Conservation (phyloP, 2,888 invertebrate species). For the Philaethria dido region DNA sequence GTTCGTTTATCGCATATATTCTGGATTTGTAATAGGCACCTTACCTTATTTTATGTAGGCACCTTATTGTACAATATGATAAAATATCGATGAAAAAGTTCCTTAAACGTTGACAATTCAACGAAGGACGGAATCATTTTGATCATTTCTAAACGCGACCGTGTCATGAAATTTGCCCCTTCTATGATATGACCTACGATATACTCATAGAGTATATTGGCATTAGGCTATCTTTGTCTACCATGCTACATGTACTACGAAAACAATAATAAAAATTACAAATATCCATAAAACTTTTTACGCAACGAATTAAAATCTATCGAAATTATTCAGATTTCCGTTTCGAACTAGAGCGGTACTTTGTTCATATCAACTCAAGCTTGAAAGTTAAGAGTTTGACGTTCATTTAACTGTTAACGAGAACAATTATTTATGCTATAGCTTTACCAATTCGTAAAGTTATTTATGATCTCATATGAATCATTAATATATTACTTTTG, state of each 20-base stretch:
- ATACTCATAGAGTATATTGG: too few relatives aligned
- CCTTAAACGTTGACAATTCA: too few relatives aligned
- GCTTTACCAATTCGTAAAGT: neutral
- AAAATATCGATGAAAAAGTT: too few relatives aligned
- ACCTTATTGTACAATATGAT: too few relatives aligned
- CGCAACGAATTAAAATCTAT: neutral
- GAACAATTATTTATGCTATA: neutral
- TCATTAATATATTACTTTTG: neutral
- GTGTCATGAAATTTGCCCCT: too few relatives aligned
- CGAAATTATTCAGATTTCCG: constrained; percentile 2
- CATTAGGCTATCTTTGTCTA: too few relatives aligned
- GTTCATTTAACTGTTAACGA: constrained; percentile 13
- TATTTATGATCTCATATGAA: neutral
- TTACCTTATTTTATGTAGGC: too few relatives aligned
- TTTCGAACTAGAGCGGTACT: constrained; percentile 5
- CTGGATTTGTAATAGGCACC: too few relatives aligned
- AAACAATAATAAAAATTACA: neutral
- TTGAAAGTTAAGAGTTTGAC: constrained; percentile 8
- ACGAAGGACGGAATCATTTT: too few relatives aligned
- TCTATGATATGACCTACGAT: too few relatives aligned
- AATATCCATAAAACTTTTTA: neutral
- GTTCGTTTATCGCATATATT: too few relatives aligned
- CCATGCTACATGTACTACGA: neutral
- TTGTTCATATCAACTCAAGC: constrained; percentile 10
- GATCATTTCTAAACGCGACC: too few relatives aligned